Percentiles rank a stretch among this genome's conserved stretches.
phyloP scores from a whole-genome alignment of 1,140 invertebrate species.

The Drosophila setifemur region DNA sequence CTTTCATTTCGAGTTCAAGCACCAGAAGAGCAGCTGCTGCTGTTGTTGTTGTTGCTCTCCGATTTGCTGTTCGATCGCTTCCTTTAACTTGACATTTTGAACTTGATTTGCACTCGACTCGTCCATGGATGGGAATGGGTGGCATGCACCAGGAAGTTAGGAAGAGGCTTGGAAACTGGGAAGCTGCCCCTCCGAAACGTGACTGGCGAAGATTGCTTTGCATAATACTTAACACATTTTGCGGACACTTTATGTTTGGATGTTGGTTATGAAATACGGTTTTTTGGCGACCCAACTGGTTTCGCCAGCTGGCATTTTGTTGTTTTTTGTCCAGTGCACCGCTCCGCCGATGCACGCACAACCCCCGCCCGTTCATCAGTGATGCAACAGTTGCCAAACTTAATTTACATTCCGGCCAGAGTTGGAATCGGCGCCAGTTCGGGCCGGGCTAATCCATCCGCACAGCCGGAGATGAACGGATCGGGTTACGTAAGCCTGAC shows the following conservation, averaged over 20 bases:
- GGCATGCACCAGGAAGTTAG: slow-evolving; percentile 18
- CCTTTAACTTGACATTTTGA: slow-evolving; percentile 70
- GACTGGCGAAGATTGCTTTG: slow-evolving; percentile 50
- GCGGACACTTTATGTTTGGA: slow-evolving; percentile 31
- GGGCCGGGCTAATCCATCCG: slow-evolving; percentile 27
- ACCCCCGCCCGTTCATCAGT: not conserved
- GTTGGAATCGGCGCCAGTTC: not conserved
- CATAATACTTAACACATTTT: slow-evolving; percentile 68
- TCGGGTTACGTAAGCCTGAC: slow-evolving; percentile 35
- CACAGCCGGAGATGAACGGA: not conserved
- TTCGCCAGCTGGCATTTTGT: slow-evolving; percentile 45
- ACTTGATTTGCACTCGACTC: slow-evolving; percentile 53
- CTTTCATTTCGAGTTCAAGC: slow-evolving; percentile 80
- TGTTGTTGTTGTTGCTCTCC: slow-evolving; percentile 14
- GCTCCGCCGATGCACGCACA: slow-evolving; percentile 2
- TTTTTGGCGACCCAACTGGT: slow-evolving; percentile 54
- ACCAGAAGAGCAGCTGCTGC: slow-evolving; percentile 56
- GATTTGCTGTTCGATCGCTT: slow-evolving; percentile 20
- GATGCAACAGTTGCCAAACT: slow-evolving; percentile 55
- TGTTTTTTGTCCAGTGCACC: no score
- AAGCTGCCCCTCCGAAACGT: slow-evolving; percentile 37
- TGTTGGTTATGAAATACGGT: slow-evolving; percentile 59
- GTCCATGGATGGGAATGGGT: not conserved
- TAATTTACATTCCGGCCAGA: slow-evolving; percentile 42
- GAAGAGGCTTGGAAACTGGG: not conserved